Evolutionary conservation across 2,797 vertebrate genomes (phyloP), one percentile per base, ranked within the genome.

Genomic region (Peromyscus melanophrys): DNA sequence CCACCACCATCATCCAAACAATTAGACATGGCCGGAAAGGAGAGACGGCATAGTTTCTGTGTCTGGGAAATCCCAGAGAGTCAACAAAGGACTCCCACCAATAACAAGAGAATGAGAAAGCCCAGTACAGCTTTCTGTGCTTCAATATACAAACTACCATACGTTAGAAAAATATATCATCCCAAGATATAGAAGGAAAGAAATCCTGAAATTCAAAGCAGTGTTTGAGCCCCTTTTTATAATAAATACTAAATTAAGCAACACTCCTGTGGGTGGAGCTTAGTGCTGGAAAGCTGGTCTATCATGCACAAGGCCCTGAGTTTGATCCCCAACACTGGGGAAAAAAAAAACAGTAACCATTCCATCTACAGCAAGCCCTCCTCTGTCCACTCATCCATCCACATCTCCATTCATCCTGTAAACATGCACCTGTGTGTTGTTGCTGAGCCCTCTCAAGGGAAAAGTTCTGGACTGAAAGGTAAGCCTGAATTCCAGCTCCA

Each of bases 81-180:
- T 57, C 59, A 87, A 75, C n/a, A 49, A 92, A 81, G 12, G 73
- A 85, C 49, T 75, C 14, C 89, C 52, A 46, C 11, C 40, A 85
- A 80, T 25, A 29, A 52, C 52, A 92, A 55, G 34, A 94, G 59
- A 95, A 81, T n/a, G 88, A 81, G 49, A 59, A 71, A 77, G 14
- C 49, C 34, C 29, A 16, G 6, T 29, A 71, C 1, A 46, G 27
- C 34, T 83, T 63, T 43, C 59, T 31, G 27, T 69, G 55, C 52
- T 78, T 89, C 65, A 19, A 83, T 34, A 71, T 49, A 52, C 49
- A 77, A 90, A 92, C 12, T 73, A n/a, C 9, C 52, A 63, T 59
- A 27, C 57, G 29, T 59, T 87, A 34, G 34, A 63, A 92, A 55
- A 77, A 96, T 40, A 52, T 6, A 93, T 84, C 49, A 75, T 13